phyloP scores from a whole-genome alignment of 2,113 vertebrate genomes.

The Chloropsis cyanopogon region DNA sequence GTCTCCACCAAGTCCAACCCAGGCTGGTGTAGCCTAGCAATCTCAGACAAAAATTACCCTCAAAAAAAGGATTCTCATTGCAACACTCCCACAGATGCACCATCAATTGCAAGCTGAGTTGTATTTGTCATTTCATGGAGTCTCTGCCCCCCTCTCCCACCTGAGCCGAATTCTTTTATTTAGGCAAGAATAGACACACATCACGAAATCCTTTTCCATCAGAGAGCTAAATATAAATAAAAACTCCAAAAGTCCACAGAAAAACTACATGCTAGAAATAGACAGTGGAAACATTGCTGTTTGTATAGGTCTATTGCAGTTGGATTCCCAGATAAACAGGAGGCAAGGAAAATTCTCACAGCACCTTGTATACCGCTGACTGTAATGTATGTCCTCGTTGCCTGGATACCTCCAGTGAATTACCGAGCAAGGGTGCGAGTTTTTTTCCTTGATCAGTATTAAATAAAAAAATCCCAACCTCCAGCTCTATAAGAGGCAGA shows the following conservation, averaged over 20 bases:
- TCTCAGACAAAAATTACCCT: neutral
- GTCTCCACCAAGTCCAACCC: neutral
- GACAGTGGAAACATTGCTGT: neutral
- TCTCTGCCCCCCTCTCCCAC: neutral
- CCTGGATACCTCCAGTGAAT: slow-evolving; percentile 46
- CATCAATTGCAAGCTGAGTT: neutral
- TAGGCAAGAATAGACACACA: neutral
- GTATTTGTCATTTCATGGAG: neutral
- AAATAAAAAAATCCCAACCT: slow-evolving; percentile 26
- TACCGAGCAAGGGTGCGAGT: neutral
- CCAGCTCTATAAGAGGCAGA: neutral
- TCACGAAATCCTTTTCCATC: neutral
- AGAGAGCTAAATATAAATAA: neutral
- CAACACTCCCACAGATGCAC: neutral
- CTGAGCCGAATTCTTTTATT: neutral
- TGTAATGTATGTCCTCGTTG: slow-evolving; percentile 25
- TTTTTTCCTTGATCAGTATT: neutral
- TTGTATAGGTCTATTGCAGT: neutral
- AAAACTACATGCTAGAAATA: neutral
- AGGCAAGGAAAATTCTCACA: slow-evolving; percentile 4
- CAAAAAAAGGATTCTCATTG: neutral
- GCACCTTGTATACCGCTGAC: neutral
- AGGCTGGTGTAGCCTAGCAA: neutral
- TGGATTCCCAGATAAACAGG: neutral
- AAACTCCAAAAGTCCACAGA: neutral